A percentile compares a stretch with the other conserved stretches of the same genome.
phyloP scores from a whole-genome alignment of 2,113 vertebrate species.

The Tylochromis polylepis region DNA sequence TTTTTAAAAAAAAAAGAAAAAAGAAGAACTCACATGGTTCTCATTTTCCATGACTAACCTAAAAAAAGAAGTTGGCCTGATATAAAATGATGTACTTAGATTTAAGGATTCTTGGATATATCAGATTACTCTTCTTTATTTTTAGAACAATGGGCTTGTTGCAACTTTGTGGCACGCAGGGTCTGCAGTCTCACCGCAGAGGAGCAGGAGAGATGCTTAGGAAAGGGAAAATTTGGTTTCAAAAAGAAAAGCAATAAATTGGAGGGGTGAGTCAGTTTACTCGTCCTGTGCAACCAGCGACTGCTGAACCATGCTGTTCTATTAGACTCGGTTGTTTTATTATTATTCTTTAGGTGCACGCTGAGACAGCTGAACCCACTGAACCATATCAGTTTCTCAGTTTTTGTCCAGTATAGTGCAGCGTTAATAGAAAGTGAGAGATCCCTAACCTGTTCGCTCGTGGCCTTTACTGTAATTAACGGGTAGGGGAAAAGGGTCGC shows the following conservation, averaged over 20 bases:
- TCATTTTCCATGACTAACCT: background rate
- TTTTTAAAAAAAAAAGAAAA: too few relatives aligned
- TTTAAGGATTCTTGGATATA: background rate
- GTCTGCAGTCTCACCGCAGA: background rate
- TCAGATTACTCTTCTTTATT: background rate
- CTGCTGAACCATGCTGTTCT: background rate
- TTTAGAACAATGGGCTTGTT: background rate
- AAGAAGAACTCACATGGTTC: background rate
- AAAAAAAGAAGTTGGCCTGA: background rate
- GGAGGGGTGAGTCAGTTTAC: background rate
- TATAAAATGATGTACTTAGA: background rate
- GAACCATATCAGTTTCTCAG: background rate
- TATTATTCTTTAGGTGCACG: background rate
- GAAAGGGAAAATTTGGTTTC: background rate
- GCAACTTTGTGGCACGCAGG: too few relatives aligned
- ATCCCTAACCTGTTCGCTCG: background rate
- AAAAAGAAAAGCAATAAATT: background rate
- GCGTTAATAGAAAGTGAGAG: background rate
- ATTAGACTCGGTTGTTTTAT: background rate
- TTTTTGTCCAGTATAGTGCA: background rate
- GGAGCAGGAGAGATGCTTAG: background rate
- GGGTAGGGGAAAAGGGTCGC: background rate
- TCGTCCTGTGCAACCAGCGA: background rate
- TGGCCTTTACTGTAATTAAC: background rate
- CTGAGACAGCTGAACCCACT: background rate